Percentiles rank a stretch among this genome's conserved stretches.
Conservation (phyloP, 2,888 invertebrate genomes). For the Xanthia icteritia region DNA sequence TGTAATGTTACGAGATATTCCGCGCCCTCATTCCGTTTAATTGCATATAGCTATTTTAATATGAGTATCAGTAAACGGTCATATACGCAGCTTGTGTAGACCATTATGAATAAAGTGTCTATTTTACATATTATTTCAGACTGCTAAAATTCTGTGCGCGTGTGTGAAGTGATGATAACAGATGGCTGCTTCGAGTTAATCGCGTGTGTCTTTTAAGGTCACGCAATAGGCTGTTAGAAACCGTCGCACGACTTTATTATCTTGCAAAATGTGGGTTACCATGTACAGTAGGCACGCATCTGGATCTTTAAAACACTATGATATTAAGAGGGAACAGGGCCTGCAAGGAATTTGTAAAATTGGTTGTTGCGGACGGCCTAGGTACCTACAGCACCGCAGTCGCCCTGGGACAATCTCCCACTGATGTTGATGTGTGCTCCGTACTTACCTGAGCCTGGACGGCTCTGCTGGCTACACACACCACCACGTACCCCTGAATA, state of each 20-base stretch:
- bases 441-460: no score
- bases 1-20: slow-evolving; percentile 64
- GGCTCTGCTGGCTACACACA: no score
- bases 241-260: slow-evolving; percentile 52
- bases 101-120: slow-evolving; percentile 45
- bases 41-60: slow-evolving; percentile 63
- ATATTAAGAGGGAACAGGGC: no score
- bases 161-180: slow-evolving; percentile 71
- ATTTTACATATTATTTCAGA: slow-evolving; percentile 59
- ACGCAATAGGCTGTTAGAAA: slow-evolving; percentile 50
- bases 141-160: slow-evolving; percentile 59
- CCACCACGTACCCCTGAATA: no score
- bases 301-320: slow-evolving; percentile 23
- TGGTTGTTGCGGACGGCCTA: no score
- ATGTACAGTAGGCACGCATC: slow-evolving; percentile 20
- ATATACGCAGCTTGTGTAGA: slow-evolving; percentile 52
- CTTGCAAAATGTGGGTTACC: slow-evolving; percentile 27
- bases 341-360: no score
- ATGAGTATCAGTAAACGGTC: slow-evolving; percentile 56
- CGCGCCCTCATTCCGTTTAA: slow-evolving; percentile 61
- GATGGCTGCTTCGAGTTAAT: slow-evolving; percentile 66
- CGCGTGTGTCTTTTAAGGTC: slow-evolving; percentile 64
- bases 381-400: no score
- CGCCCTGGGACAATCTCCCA: no score
- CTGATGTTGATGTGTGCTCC: no score